Base-by-base conservation (phyloP, 2,797 vertebrate genomes). In the Mycteria americana region DNA sequence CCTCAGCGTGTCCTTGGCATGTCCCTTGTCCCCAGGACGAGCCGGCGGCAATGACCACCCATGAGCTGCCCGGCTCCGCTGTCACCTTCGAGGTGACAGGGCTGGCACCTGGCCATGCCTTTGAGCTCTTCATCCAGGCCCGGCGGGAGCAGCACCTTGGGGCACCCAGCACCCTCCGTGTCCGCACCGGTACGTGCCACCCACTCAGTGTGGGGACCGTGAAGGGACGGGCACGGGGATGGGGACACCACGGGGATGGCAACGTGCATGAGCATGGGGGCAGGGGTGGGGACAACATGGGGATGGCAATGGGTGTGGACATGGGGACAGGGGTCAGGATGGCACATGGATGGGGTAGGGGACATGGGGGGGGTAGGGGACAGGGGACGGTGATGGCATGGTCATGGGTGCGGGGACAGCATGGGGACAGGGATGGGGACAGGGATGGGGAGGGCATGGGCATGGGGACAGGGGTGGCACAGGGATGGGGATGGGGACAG, bases 61-160 rank as follows among this genome's bases (percentile, higher is more conserved):
- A 89, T 0, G 60, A 94, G 33, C 74, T 95, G 39, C 95, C 94
- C 1, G 45, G 95, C 25, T 95, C 92, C 2, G 85, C 92, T 18
- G 91, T 59, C 4, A 75, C 95, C 70, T 96, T 96, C 3, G 92
- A 93, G 21, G 95, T 84, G 57, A 81, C 95, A 9, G 94, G 94
- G 39, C 70, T 96, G 85, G 43, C 82, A n/a, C 92, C 95, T 0
- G 95, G 95, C 12, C 91, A 6, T 2, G 17, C 88, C 70, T 96
- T 95, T 0, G 94, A 96, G 88, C 53, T 96, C 82, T 82, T 93
- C 57, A 54, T 96, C 57, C 95, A 96, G 39, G 91, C 91, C 14
- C 88, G 63, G 45, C 43, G 82, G 53, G 85, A 85, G 10, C 67
- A 85, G 3, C 88, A 94, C 18, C 88, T 95, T 0, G 94, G 94